Evolutionary conservation across 2,113 vertebrate species (phyloP).

Genomic region (Apus apus): DNA sequence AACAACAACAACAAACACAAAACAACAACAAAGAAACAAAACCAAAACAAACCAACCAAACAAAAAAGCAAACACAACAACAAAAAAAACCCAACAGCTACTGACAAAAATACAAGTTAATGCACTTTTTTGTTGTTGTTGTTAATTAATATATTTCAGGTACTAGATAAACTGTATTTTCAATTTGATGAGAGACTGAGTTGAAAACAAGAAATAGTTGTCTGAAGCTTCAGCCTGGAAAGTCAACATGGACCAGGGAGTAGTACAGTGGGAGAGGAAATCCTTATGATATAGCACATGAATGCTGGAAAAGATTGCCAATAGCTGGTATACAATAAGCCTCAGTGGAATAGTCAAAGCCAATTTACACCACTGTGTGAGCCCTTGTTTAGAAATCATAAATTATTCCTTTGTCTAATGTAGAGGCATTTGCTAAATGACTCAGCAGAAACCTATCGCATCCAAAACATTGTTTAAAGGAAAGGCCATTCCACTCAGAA

Average conservation of each 20-base stretch:
- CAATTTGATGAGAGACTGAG: background rate
- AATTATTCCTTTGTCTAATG: background rate
- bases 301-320: background rate
- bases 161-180: background rate
- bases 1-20: background rate
- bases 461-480: background rate
- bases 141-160: background rate
- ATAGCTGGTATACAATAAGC: background rate
- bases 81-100: background rate
- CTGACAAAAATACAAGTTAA: background rate
- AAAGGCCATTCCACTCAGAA: background rate
- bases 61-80: background rate
- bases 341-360: background rate
- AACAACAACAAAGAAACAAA: too few species aligned
- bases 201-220: background rate
- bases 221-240: background rate
- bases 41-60: background rate
- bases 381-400: background rate
- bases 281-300: background rate
- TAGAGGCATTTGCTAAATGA: background rate
- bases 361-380: background rate
- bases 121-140: background rate
- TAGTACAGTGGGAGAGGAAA: background rate
- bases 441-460: background rate
- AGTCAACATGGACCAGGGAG: background rate